A percentile compares a stretch with the other conserved stretches of the same genome.
phyloP scores from a whole-genome alignment of 2,797 vertebrate species.

The Lepilemur septentrionalis region DNA sequence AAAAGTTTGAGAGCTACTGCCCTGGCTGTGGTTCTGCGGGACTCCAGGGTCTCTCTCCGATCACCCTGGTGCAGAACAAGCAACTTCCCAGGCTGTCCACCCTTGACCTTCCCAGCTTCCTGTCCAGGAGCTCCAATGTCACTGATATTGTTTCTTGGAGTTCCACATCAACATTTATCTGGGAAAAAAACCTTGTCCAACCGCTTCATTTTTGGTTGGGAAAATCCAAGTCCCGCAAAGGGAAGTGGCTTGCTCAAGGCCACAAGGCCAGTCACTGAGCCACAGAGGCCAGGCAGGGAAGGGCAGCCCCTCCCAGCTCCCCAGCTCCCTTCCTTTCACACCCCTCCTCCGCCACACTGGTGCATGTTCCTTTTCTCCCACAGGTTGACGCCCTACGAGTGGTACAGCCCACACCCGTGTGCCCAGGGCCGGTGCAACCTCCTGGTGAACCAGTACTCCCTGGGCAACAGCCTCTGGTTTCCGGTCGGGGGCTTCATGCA shows the following conservation, averaged over 20 bases:
- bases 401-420: slow-evolving; percentile 99
- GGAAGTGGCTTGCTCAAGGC: not conserved
- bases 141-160: not conserved
- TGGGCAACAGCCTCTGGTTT: slow-evolving; percentile 99
- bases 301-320: not conserved
- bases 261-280: not conserved
- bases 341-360: not conserved
- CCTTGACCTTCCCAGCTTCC: not conserved
- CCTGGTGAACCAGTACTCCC: slow-evolving; percentile 97
- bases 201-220: not conserved
- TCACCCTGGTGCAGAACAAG: not conserved
- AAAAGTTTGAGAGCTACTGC: not conserved
- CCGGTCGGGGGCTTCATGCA: slow-evolving; percentile 99
- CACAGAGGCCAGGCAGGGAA: not conserved
- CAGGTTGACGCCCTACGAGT: slow-evolving; percentile 97
- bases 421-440: slow-evolving; percentile 95
- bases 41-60: not conserved
- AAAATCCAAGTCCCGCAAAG: not conserved
- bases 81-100: not conserved
- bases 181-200: not conserved
- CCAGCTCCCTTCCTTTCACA: not conserved
- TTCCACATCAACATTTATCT: not conserved
- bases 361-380: slow-evolving; percentile 2
- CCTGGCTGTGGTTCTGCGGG: not conserved
- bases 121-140: not conserved